These are phyloP conservation scores for Drosophila biarmipes DNA, from an alignment of 1,140 invertebrate species.

Conservation along the genomic window DNA sequence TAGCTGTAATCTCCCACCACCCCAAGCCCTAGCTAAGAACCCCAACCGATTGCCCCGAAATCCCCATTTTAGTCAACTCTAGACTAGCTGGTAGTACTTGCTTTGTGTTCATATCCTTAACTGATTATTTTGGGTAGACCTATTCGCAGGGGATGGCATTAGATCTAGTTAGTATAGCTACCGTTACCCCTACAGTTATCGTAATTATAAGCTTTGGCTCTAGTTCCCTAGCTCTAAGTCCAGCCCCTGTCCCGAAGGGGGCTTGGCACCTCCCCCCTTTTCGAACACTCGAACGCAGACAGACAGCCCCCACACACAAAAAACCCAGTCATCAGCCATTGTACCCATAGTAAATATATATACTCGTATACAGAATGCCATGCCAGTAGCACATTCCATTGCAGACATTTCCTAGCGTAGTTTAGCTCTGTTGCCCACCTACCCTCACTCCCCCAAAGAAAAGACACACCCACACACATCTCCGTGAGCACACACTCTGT, in stretches of 20 bases:
- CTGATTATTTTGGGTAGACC: conserved; percentile 21
- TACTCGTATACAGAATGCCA: conserved; percentile 11
- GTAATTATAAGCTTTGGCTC: conserved; percentile 46
- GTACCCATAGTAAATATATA: conserved; percentile 13
- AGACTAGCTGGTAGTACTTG: conserved; percentile 39
- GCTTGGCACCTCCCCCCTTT: conserved; percentile 10
- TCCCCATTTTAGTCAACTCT: neutral
- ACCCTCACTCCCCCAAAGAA: conserved; percentile 7
- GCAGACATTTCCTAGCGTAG: conserved; percentile 43
- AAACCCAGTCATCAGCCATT: conserved; percentile 16
- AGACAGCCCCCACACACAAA: conserved; percentile 13
- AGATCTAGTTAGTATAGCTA: conserved; percentile 22
- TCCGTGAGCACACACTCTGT: conserved; percentile 2
- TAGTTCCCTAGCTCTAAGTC: conserved; percentile 33
- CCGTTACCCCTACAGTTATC: conserved; percentile 30
- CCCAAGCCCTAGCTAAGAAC: neutral
- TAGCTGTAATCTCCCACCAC: conserved; percentile 24
- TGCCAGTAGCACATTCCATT: conserved; percentile 47
- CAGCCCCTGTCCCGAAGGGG: conserved; percentile 5
- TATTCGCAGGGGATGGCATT: conserved; percentile 30
- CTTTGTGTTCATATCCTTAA: conserved; percentile 18
- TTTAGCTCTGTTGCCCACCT: conserved; percentile 19
- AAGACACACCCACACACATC: neutral
- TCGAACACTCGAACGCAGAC: conserved; percentile 19
- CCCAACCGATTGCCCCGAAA: neutral